Base-by-base conservation (phyloP, 2,797 vertebrate genomes). In the Hippocampus kuda region DNA sequence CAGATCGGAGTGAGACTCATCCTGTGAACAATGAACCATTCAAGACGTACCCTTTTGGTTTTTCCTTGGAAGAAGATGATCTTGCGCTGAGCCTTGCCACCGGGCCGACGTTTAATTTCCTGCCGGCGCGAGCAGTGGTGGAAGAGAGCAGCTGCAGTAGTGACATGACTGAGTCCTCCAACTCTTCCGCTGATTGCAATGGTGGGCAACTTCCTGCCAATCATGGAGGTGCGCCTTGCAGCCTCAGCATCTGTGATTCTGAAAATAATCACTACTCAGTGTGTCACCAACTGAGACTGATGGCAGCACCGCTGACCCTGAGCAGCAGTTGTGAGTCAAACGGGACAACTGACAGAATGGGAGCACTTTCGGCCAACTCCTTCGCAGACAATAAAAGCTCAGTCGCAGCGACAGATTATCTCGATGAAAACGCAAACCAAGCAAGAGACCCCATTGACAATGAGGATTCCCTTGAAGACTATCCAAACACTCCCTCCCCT, bases 121-220 rank as follows among this genome's bases (percentile, higher is more conserved):
- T 76, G 63, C 70, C 84, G 0, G 90, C 90, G 60, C 80, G 88
- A 34, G 77, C 91, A 53, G 83, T 78, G 1, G 71, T 85, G 38
- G 92, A 90, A 1, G 94, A 95, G 73, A 93, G 86, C 90, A 97
- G 94, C 86, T 94, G 94, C 80, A 92, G 94, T 87, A 96, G 94
- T 0, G 91, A 94, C 85, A 94, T 87, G 91, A 96, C 92, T 0
- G 94, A 94, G n/a, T 94, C 92, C 6, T 96, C 90, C 0, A 85
- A 81, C 34, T 93, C 89, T 1, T 93, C 93, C 2, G 84, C 85
- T 12, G 89, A 91, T 79, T 88, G 85, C 0, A 90, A 92, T 1
- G 73, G 84, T 0, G 88, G 75, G 70, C 88, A 75, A 38, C 85
- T 86, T 57, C 82, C 85, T 0, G 90, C 91, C 0, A 69, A 88